phyloP scores from a whole-genome alignment of 2,888 invertebrate species.

The Cylloceria caligata region DNA sequence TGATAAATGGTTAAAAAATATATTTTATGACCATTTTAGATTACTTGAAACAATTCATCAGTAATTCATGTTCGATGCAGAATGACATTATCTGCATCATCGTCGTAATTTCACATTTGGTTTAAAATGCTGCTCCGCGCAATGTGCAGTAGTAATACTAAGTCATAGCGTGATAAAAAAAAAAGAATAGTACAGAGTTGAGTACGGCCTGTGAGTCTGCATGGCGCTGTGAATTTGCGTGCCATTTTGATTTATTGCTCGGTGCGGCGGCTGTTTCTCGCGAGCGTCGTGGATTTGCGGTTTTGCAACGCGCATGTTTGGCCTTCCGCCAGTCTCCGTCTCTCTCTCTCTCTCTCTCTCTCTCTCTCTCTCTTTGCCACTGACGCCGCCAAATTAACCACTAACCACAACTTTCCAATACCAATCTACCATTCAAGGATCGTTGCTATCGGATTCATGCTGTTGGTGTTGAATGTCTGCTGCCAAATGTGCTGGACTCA shows the following conservation, averaged over 20 bases:
- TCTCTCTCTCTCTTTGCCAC: conserved; percentile 3
- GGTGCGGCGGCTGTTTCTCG: not conserved
- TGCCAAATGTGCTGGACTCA: conserved; percentile 11
- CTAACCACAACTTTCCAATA: conserved; percentile 65
- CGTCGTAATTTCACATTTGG: not conserved
- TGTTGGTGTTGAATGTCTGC: conserved; percentile 1
- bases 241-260: conserved; percentile 52
- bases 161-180: not conserved
- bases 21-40: too few relatives aligned
- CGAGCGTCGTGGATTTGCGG: conserved; percentile 44
- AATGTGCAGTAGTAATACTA: not conserved
- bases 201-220: not conserved
- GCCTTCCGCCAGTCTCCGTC: conserved; percentile 19
- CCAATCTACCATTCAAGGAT: conserved; percentile 53
- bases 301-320: conserved; percentile 49
- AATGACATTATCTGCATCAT: not conserved
- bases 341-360: conserved; percentile 9
- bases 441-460: conserved; percentile 11
- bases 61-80: not conserved
- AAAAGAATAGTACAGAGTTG: not conserved
- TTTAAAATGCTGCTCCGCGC: not conserved
- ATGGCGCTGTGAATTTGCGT: conserved; percentile 34
- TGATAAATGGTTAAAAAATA: too few relatives aligned
- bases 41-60: conserved; percentile 5
- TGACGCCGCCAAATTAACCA: conserved; percentile 55